Evolutionary conservation across 2,797 vertebrate genomes (phyloP).

Genomic region (Somateria mollissima): DNA sequence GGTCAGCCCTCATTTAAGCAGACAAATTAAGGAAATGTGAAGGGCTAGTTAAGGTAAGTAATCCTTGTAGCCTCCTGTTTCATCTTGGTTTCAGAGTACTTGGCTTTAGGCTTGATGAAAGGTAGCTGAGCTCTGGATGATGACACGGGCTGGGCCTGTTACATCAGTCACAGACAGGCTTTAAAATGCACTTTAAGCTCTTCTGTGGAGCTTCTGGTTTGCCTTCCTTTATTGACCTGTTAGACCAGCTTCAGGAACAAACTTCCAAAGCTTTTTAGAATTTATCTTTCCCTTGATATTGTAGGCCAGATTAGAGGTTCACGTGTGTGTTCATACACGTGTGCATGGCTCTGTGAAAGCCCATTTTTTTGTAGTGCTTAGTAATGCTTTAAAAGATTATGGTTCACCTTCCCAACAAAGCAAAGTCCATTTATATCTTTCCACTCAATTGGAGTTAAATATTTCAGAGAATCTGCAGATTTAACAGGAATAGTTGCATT

Average conservation of each 20-base stretch:
- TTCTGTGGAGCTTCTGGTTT: background rate
- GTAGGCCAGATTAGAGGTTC: background rate
- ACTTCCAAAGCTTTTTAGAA: background rate
- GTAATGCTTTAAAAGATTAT: background rate
- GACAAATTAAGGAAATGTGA: slow-evolving; percentile 40
- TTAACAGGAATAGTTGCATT: background rate
- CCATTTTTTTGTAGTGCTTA: background rate
- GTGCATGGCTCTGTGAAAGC: background rate
- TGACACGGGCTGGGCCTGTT: background rate
- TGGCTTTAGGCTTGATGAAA: background rate
- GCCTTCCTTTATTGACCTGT: background rate
- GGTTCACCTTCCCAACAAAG: background rate
- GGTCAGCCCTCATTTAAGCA: slow-evolving; percentile 12
- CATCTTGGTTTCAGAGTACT: background rate
- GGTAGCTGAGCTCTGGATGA: background rate
- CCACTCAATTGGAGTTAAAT: background rate
- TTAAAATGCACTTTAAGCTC: background rate
- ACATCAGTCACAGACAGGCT: background rate
- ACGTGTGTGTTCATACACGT: rapidly evolving
- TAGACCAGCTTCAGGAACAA: background rate
- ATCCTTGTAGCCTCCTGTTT: background rate
- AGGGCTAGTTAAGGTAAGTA: slow-evolving; percentile 32
- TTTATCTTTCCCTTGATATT: background rate
- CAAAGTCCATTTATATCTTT: background rate
- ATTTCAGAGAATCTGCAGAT: background rate